These are phyloP conservation scores for Drosophila quinaria DNA, from an alignment of 2,888 invertebrate species.

Conservation along the genomic window DNA sequence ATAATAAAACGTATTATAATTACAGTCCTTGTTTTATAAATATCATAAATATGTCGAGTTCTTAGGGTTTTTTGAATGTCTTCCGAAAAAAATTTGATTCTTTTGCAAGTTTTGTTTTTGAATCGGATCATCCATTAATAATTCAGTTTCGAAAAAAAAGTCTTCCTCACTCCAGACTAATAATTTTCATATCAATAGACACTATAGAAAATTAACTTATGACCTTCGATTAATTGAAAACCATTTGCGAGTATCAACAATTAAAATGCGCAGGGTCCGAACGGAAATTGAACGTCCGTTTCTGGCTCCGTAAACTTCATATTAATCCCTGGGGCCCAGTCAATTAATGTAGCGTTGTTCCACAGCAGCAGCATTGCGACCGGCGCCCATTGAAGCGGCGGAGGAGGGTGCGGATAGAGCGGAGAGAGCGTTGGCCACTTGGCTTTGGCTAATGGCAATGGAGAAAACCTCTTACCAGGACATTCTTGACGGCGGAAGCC, in stretches of 20 bases:
- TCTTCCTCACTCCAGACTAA: too few relatives aligned
- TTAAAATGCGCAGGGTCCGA: conserved; percentile 54
- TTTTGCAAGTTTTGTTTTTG: too few relatives aligned
- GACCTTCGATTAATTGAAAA: conserved; percentile 45
- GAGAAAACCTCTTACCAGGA: conserved; percentile 26
- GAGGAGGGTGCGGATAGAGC: conserved; percentile 17
- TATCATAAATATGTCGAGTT: too few relatives aligned
- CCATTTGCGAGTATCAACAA: conserved; percentile 55
- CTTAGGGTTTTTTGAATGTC: too few relatives aligned
- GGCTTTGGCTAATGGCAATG: conserved; percentile 39
- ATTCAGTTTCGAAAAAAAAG: too few relatives aligned
- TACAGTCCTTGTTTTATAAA: too few relatives aligned
- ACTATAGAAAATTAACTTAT: neutral
- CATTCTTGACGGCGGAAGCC: conserved; percentile 58
- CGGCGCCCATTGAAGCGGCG: conserved; percentile 37
- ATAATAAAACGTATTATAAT: too few relatives aligned
- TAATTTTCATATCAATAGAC: too few relatives aligned
- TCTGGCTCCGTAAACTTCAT: conserved; percentile 7
- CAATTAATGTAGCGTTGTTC: conserved; percentile 46
- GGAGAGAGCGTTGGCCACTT: conserved; percentile 5
- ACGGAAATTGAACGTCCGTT: conserved; percentile 68
- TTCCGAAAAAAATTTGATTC: too few relatives aligned
- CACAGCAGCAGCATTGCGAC: conserved; percentile 54
- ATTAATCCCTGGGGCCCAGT: conserved; percentile 37
- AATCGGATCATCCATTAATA: too few relatives aligned